A percentile compares a stretch with the other conserved stretches of the same genome.
Evolutionary conservation across 2,113 vertebrate genomes (phyloP).

Genomic region (Pedetes capensis): DNA sequence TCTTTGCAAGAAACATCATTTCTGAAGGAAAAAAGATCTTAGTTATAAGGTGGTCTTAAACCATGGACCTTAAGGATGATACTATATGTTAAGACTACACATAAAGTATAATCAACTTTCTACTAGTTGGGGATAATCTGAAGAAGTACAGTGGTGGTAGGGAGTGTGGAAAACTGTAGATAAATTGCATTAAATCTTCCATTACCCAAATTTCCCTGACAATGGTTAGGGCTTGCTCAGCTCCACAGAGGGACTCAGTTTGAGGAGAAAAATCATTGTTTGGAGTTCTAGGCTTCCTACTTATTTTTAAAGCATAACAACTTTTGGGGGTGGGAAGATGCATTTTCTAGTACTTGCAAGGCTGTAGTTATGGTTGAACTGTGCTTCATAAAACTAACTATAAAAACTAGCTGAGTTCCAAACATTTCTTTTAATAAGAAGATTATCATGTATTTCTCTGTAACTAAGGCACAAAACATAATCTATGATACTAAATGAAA

Average conservation of each 20-base stretch:
- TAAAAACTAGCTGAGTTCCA: constrained; percentile 14
- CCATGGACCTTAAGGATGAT: background rate
- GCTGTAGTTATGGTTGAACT: background rate
- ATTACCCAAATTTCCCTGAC: background rate
- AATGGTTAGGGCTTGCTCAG: background rate
- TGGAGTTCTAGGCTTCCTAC: background rate
- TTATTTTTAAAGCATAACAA: background rate
- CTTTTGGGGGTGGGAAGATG: background rate
- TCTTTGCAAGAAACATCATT: background rate
- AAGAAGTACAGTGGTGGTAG: background rate
- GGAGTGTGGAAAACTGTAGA: background rate
- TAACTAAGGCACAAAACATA: constrained; percentile 46
- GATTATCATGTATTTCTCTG: constrained; percentile 3
- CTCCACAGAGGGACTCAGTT: background rate
- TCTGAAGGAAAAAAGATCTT: background rate
- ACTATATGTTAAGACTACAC: background rate
- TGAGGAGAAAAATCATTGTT: background rate
- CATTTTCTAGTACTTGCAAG: background rate
- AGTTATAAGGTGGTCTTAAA: background rate
- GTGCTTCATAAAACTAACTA: background rate
- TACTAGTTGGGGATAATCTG: background rate
- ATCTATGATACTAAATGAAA: background rate
- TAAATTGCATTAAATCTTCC: background rate
- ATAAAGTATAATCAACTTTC: background rate
- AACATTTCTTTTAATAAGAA: constrained; percentile 48